Percentiles rank a stretch among this genome's conserved stretches.
Evolutionary conservation across 2,797 vertebrate genomes (phyloP).

Genomic region (Onychomys torridus): DNA sequence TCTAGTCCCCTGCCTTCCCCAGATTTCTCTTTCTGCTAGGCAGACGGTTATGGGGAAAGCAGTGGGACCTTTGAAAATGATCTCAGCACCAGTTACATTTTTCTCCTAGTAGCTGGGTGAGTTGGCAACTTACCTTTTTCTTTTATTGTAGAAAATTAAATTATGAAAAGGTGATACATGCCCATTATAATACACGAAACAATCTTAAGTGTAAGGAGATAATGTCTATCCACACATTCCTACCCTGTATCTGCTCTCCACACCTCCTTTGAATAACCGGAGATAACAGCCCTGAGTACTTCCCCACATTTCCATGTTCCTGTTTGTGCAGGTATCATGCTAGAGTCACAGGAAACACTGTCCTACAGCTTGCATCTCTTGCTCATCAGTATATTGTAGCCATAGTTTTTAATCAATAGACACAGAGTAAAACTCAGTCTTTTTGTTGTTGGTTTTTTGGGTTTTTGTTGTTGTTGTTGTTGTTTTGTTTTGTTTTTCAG

Average conservation of each 20-base stretch:
- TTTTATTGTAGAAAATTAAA: conserved; percentile 17
- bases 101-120: conserved; percentile 46
- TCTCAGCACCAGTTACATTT: conserved; percentile 43
- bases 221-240: neutral
- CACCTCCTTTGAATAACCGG: neutral
- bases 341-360: neutral
- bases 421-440: neutral
- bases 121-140: conserved; percentile 29
- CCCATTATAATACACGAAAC: conserved; percentile 16
- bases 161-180: neutral
- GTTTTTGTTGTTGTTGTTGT: too few relatives aligned
- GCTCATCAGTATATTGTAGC: neutral
- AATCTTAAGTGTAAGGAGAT: conserved; percentile 1
- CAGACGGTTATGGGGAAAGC: neutral
- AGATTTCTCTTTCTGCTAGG: neutral
- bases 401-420: neutral
- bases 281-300: neutral
- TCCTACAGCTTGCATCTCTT: neutral
- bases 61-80: neutral
- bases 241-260: neutral
- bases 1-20: neutral
- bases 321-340: neutral
- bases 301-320: neutral
- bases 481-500: too few relatives aligned
- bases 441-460: neutral